These are phyloP conservation scores for Glaucomys volans DNA, from an alignment of 2,113 vertebrate species.

Conservation along the genomic window DNA sequence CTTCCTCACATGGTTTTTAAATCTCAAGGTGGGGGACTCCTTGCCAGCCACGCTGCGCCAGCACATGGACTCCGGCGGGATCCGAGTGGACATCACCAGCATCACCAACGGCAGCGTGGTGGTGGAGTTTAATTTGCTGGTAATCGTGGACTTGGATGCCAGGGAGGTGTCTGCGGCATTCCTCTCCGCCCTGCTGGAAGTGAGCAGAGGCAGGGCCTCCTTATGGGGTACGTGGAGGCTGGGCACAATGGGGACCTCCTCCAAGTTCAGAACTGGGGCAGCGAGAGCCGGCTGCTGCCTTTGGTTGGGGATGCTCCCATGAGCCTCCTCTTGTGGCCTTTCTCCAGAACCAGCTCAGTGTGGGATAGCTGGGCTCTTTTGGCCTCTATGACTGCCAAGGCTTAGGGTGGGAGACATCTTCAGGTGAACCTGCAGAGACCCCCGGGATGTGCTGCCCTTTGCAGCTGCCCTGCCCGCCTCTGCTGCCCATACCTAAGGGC, in stretches of 20 bases:
- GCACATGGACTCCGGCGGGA: conserved; percentile 83
- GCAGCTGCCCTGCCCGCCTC: not conserved
- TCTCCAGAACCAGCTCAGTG: accelerated
- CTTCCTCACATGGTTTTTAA: not conserved
- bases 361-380: accelerated
- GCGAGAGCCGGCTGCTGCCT: not conserved
- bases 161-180: conserved; percentile 80
- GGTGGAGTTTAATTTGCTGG: conserved; percentile 87
- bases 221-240: conserved; percentile 83
- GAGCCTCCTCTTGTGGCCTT: accelerated
- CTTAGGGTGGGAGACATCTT: not conserved
- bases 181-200: conserved; percentile 83
- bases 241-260: accelerated
- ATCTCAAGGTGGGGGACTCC: conserved; percentile 86
- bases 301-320: not conserved
- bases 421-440: accelerated
- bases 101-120: conserved; percentile 88
- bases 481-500: accelerated
- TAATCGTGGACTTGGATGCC: conserved; percentile 78
- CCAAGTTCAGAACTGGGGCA: accelerated
- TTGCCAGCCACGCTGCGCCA: conserved; percentile 79
- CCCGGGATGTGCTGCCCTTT: not conserved
- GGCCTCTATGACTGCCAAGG: accelerated
- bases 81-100: conserved; percentile 86
- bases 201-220: conserved; percentile 83